Conservation (phyloP, 2,888 invertebrate species). For the Neuroscelio doddi region DNA sequence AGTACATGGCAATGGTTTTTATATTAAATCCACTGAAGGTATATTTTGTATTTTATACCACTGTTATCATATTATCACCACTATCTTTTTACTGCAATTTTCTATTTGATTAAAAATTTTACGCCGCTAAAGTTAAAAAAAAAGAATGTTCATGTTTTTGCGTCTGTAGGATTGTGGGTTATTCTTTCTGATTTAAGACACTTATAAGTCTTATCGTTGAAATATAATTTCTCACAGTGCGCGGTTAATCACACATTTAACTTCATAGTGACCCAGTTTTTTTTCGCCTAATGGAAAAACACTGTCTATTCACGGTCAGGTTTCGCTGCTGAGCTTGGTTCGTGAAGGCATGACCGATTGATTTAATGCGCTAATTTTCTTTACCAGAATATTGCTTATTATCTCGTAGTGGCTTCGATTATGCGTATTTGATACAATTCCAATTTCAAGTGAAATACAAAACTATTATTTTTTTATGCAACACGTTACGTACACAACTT, state of each 20-base stretch:
- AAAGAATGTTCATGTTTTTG: too few relatives aligned
- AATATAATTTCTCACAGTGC: slow-evolving; percentile 18
- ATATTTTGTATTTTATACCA: too few relatives aligned
- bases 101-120: too few relatives aligned
- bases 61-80: too few relatives aligned
- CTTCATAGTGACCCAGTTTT: slow-evolving; percentile 31
- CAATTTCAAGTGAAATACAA: too few relatives aligned
- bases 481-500: too few relatives aligned
- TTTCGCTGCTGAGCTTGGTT: slow-evolving; percentile 16
- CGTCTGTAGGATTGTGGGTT: too few relatives aligned
- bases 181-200: slow-evolving; percentile 7
- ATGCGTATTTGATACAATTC: slow-evolving; percentile 3
- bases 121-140: too few relatives aligned
- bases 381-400: slow-evolving; percentile 17
- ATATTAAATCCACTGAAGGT: too few relatives aligned
- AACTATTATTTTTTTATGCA: too few relatives aligned
- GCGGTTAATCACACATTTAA: slow-evolving; percentile 28
- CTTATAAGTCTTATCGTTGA: slow-evolving; percentile 17
- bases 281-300: slow-evolving; percentile 34
- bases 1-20: too few relatives aligned
- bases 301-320: slow-evolving; percentile 32
- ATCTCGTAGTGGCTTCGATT: slow-evolving; percentile 19
- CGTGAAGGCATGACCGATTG: slow-evolving; percentile 26
- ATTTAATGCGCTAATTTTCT: slow-evolving; percentile 33
- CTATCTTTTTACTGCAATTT: too few relatives aligned